phyloP scores from a whole-genome alignment of 2,113 vertebrate genomes.

The Hiodon alosoides region DNA sequence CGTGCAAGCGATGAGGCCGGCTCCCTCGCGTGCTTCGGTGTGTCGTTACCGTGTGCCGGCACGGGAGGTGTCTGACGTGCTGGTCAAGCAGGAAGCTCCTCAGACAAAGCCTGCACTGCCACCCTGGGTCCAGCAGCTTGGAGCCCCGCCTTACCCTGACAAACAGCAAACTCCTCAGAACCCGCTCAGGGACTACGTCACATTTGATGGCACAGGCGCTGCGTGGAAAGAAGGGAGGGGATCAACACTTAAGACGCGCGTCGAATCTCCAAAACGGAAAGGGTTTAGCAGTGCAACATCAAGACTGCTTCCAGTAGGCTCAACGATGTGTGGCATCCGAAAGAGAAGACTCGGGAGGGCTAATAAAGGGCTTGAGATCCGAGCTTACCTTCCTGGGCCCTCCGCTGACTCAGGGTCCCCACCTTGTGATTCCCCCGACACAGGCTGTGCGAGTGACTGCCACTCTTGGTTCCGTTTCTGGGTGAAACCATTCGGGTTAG shows the following conservation, averaged over 20 bases:
- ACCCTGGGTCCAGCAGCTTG: constrained; percentile 55
- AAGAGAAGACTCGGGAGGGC: background rate
- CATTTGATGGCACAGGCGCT: constrained; percentile 8
- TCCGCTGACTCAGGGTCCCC: constrained; percentile 17
- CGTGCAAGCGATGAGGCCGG: background rate
- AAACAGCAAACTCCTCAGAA: constrained; percentile 47
- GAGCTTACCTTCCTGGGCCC: constrained; percentile 40
- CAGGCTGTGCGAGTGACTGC: constrained; percentile 31
- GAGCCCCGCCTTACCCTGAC: constrained; percentile 48
- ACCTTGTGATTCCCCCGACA: constrained; percentile 20
- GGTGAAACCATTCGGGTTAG: constrained; percentile 11
- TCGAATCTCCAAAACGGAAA: background rate
- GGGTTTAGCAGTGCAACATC: too few relatives aligned
- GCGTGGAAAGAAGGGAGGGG: background rate
- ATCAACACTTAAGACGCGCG: background rate
- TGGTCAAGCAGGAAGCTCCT: constrained; percentile 57
- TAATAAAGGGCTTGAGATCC: background rate
- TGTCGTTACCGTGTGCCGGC: constrained; percentile 63
- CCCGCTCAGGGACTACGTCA: constrained; percentile 40
- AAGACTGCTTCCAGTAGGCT: too few relatives aligned
- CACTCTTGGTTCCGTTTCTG: constrained; percentile 64
- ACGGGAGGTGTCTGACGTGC: constrained; percentile 52
- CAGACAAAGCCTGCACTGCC: constrained; percentile 66
- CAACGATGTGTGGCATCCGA: background rate
- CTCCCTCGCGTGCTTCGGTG: background rate